phyloP scores from a whole-genome alignment of 1,140 invertebrate species.

The Atta texana region DNA sequence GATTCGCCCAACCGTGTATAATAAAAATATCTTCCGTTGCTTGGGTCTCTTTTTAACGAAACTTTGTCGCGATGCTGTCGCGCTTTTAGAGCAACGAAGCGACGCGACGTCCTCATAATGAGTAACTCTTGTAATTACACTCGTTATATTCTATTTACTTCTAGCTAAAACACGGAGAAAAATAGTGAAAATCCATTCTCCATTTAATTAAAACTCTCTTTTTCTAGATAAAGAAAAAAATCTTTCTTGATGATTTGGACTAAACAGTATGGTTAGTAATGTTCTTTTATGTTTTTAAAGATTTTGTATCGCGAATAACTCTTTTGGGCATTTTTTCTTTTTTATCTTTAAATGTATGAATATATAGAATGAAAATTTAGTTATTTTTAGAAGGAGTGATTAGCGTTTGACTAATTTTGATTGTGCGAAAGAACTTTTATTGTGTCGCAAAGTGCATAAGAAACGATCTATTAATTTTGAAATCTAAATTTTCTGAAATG shows the following conservation, averaged over 20 bases:
- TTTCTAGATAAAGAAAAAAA: background rate
- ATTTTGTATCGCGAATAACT: background rate
- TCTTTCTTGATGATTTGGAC: background rate
- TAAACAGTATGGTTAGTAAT: background rate
- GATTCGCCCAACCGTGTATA: background rate
- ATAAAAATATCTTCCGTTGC: conserved; percentile 26
- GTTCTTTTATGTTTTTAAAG: background rate
- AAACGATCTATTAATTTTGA: background rate
- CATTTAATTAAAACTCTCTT: background rate
- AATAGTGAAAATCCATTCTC: background rate
- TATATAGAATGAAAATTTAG: background rate
- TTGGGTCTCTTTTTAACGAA: background rate
- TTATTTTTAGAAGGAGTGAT: background rate
- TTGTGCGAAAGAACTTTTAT: background rate
- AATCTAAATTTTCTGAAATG: background rate
- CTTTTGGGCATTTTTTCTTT: background rate
- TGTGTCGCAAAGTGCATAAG: background rate
- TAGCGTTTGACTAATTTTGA: background rate
- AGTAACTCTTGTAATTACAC: conserved; percentile 7
- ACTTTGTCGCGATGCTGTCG: background rate
- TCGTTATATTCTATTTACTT: conserved; percentile 12
- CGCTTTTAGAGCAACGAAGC: background rate
- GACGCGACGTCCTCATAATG: conserved; percentile 6
- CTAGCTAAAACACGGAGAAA: background rate
- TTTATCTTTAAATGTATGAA: background rate